Conservation (phyloP, 1,140 invertebrate genomes). For the Apocrypta bakeri region DNA sequence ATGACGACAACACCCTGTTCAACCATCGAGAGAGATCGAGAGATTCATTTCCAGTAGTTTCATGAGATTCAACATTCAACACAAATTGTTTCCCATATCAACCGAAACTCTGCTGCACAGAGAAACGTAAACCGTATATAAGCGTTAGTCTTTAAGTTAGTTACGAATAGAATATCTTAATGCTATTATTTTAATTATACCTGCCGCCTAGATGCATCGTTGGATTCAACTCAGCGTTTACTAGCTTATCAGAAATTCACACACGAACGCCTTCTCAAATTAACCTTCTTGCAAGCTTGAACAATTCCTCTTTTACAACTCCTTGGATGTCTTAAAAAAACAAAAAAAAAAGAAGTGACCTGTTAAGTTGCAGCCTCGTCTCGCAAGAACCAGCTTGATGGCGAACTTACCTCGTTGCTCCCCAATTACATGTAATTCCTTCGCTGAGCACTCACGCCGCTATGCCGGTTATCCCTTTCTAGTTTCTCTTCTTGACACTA, state of each 20-base stretch:
- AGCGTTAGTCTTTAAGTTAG: constrained; percentile 71
- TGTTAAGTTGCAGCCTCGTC: constrained; percentile 44
- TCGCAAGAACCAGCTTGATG: constrained; percentile 32
- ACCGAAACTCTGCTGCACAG: constrained; percentile 44
- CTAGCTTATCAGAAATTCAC: constrained; percentile 48
- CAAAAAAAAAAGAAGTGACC: constrained; percentile 38
- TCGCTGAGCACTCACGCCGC: constrained; percentile 45
- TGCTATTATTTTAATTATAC: constrained; percentile 69
- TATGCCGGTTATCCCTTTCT: constrained; percentile 54
- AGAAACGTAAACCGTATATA: constrained; percentile 54
- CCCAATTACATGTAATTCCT: constrained; percentile 30
- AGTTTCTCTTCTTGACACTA: constrained; percentile 56
- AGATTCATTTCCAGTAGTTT: constrained; percentile 30
- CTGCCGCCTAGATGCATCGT: constrained; percentile 71
- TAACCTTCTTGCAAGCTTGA: constrained; percentile 50
- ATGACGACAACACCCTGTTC: constrained; percentile 31
- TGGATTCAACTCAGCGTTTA: constrained; percentile 61
- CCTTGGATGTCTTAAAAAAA: constrained; percentile 33
- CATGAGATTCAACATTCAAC: constrained; percentile 37
- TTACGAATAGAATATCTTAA: constrained; percentile 69
- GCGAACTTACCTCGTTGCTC: constrained; percentile 43
- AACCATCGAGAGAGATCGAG: constrained; percentile 4
- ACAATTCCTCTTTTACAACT: constrained; percentile 48
- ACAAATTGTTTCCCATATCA: constrained; percentile 39
- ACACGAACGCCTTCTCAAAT: constrained; percentile 39